phyloP scores from a whole-genome alignment of 2,888 invertebrate genomes.

The Nomada ruficornis region DNA sequence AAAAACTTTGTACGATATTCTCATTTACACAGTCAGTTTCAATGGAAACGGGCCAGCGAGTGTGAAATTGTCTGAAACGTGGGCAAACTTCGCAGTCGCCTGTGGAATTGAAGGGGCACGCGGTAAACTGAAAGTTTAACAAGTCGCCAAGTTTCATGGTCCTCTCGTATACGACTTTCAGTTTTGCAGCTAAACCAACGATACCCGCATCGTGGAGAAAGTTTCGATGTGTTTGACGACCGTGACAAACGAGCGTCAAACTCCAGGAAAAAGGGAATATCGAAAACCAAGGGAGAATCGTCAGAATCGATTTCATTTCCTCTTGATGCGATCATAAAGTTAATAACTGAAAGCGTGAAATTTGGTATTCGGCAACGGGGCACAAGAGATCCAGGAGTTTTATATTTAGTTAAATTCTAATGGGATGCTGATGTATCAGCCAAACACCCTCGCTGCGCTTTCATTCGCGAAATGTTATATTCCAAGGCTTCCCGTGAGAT shows the following conservation, averaged over 20 bases:
- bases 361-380: background rate
- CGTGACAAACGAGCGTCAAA: background rate
- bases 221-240: constrained; percentile 18
- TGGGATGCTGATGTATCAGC: background rate
- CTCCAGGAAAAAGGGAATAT: background rate
- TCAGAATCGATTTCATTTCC: background rate
- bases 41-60: background rate
- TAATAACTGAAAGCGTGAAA: background rate
- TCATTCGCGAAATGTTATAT: background rate
- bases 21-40: too few relatives aligned
- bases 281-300: background rate
- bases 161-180: constrained; percentile 17
- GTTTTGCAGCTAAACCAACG: constrained; percentile 1
- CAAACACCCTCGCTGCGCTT: background rate
- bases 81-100: background rate
- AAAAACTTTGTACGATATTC: background rate
- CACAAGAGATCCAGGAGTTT: background rate
- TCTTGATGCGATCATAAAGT: background rate
- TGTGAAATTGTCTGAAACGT: background rate
- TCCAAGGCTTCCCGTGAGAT: background rate
- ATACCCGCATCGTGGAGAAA: background rate
- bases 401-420: background rate
- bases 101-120: constrained; percentile 36
- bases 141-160: constrained; percentile 23
- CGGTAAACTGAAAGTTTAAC: constrained; percentile 43